phyloP scores from a whole-genome alignment of 2,113 vertebrate species.

The Halcyon senegalensis region DNA sequence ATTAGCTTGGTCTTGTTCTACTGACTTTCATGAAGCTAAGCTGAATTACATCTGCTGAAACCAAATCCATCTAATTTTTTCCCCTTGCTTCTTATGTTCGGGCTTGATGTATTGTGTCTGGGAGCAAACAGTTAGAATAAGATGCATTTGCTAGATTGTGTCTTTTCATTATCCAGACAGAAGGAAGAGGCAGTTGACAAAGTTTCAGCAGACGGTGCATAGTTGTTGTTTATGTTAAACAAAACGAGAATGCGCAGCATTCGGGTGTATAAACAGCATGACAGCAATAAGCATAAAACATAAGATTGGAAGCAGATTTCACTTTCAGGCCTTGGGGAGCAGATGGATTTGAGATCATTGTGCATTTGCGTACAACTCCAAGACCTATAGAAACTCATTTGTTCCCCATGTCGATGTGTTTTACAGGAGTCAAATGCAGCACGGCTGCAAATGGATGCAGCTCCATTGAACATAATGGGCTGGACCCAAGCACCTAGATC shows the following conservation, averaged over 20 bases:
- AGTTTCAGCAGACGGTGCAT: slow-evolving; percentile 70
- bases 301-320: slow-evolving; percentile 70
- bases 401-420: not conserved
- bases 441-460: not conserved
- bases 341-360: slow-evolving; percentile 68
- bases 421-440: slow-evolving; percentile 35
- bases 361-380: slow-evolving; percentile 57
- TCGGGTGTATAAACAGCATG: slow-evolving; percentile 66
- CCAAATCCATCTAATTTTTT: slow-evolving; percentile 32
- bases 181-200: slow-evolving; percentile 70
- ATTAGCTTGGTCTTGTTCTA: not conserved
- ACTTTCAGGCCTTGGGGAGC: slow-evolving; percentile 58
- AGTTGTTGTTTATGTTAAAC: slow-evolving; percentile 74
- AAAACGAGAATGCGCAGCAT: slow-evolving; percentile 70
- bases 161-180: slow-evolving; percentile 69
- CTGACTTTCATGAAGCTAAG: not conserved
- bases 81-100: slow-evolving; percentile 26
- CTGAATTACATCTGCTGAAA: not conserved
- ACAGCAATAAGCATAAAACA: slow-evolving; percentile 71
- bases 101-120: slow-evolving; percentile 45
- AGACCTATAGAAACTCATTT: slow-evolving; percentile 60
- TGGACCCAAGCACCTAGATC: slow-evolving; percentile 32
- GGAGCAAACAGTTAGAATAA: slow-evolving; percentile 66
- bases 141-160: slow-evolving; percentile 67
- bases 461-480: slow-evolving; percentile 34